These are phyloP conservation scores for Sphinx pinastri DNA, from an alignment of 2,888 invertebrate genomes.

Conservation along the genomic window DNA sequence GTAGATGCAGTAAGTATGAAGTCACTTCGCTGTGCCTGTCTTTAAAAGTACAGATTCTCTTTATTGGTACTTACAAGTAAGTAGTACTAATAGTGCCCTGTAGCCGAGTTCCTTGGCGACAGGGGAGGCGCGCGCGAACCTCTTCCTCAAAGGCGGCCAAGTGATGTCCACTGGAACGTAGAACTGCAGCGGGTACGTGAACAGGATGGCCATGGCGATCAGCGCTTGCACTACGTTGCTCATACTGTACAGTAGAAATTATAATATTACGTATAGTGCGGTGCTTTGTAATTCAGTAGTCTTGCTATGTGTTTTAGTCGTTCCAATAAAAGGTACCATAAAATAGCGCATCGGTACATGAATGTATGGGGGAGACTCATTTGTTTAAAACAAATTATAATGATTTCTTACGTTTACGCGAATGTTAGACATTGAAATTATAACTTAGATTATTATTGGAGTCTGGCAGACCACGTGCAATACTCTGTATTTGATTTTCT, in stretches of 20 bases:
- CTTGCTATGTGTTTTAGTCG: too few relatives aligned
- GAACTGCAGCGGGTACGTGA: constrained; percentile 97
- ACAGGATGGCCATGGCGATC: constrained; percentile 93
- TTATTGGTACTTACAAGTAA: constrained; percentile 90
- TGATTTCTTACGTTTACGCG: too few relatives aligned
- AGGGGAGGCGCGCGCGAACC: constrained; percentile 82
- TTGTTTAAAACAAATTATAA: too few relatives aligned
- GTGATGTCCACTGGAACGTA: constrained; percentile 96
- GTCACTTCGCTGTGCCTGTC: too few relatives aligned
- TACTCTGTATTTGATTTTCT: too few relatives aligned
- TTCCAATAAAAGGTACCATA: too few relatives aligned
- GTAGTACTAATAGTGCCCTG: constrained; percentile 87
- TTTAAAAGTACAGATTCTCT: neutral
- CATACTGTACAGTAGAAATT: constrained; percentile 82
- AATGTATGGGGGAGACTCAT: too few relatives aligned
- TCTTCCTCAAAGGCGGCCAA: constrained; percentile 87
- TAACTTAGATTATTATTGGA: too few relatives aligned
- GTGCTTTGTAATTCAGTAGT: too few relatives aligned
- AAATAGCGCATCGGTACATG: too few relatives aligned
- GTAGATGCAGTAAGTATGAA: neutral
- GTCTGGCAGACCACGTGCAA: too few relatives aligned
- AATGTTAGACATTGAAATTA: too few relatives aligned
- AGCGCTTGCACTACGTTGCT: constrained; percentile 92
- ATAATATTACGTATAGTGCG: neutral
- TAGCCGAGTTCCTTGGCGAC: constrained; percentile 87